Evolutionary conservation across 2,888 invertebrate species (phyloP).

Genomic region (Andricus quercusramuli): DNA sequence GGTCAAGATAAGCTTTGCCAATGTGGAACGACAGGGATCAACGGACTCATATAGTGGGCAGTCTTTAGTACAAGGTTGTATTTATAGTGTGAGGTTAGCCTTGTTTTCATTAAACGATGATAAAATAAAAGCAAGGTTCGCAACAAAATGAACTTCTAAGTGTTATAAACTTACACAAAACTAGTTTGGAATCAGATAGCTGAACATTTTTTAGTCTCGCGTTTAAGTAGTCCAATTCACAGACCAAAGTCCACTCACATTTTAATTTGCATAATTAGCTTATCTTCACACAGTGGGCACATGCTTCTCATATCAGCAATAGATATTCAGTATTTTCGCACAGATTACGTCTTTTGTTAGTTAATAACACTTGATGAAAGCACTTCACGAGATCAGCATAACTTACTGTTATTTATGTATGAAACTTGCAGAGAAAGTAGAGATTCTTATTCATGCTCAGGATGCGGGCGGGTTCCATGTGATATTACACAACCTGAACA

Average conservation of each 20-base stretch:
- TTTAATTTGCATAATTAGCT: constrained; percentile 30
- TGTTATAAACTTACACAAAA: constrained; percentile 28
- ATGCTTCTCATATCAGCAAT: not conserved
- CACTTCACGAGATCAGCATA: constrained; percentile 17
- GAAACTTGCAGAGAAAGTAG: constrained; percentile 19
- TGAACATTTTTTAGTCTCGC: constrained; percentile 7
- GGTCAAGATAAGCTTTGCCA: constrained; percentile 27
- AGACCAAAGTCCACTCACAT: not conserved
- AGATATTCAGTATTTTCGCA: not conserved
- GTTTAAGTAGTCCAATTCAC: constrained; percentile 11
- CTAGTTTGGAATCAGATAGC: constrained; percentile 27
- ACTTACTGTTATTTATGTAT: constrained; percentile 31
- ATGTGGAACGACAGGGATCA: constrained; percentile 38
- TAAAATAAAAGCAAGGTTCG: constrained; percentile 26
- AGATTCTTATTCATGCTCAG: constrained; percentile 19
- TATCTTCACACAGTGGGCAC: not conserved
- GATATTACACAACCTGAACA: constrained; percentile 23
- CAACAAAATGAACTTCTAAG: constrained; percentile 12
- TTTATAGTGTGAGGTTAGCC: constrained; percentile 26
- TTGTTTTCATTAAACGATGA: constrained; percentile 38
- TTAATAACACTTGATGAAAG: constrained; percentile 8
- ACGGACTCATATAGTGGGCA: constrained; percentile 40
- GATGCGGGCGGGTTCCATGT: constrained; percentile 36
- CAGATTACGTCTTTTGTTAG: not conserved
- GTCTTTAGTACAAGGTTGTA: constrained; percentile 35